Percentiles rank a stretch among this genome's conserved stretches.
Evolutionary conservation across 2,888 invertebrate genomes (phyloP).

Genomic region (Trachelus stipa): DNA sequence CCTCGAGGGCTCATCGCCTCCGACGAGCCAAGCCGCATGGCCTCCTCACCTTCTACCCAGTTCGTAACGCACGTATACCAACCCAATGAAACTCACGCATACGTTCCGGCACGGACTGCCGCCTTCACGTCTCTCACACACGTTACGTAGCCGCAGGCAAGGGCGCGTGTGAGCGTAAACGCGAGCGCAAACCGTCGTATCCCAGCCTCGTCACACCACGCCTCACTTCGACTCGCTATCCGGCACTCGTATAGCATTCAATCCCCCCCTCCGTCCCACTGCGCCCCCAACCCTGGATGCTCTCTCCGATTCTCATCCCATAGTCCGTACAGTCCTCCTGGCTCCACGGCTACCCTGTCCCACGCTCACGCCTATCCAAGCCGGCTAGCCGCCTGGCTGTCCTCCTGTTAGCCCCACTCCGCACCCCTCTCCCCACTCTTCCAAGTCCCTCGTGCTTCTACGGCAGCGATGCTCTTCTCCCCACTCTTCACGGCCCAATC

Average conservation of each 20-base stretch:
- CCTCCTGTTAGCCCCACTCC: not conserved
- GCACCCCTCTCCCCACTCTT: not conserved
- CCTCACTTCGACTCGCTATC: conserved; percentile 12
- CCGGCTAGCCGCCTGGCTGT: not conserved
- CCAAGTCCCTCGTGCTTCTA: conserved; percentile 1
- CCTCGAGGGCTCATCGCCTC: conserved; percentile 62
- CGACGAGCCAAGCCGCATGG: conserved; percentile 54
- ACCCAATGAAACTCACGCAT: conserved; percentile 17
- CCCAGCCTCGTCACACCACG: conserved; percentile 21
- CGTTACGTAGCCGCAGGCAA: conserved; percentile 53
- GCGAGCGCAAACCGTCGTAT: conserved; percentile 33
- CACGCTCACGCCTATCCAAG: not conserved
- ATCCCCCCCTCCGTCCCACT: not conserved
- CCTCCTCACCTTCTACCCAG: conserved; percentile 34
- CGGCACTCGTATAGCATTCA: not conserved
- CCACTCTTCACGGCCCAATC: conserved; percentile 29
- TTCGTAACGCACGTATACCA: conserved; percentile 1
- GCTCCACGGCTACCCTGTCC: not conserved
- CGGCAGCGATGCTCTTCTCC: conserved; percentile 16
- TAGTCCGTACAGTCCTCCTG: not conserved
- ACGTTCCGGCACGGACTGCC: conserved; percentile 31
- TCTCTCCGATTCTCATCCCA: not conserved
- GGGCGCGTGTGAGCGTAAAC: conserved; percentile 59
- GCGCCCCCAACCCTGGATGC: not conserved
- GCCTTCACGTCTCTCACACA: conserved; percentile 27